phyloP scores from a whole-genome alignment of 1,140 invertebrate genomes.

The Hetaerina americana region DNA sequence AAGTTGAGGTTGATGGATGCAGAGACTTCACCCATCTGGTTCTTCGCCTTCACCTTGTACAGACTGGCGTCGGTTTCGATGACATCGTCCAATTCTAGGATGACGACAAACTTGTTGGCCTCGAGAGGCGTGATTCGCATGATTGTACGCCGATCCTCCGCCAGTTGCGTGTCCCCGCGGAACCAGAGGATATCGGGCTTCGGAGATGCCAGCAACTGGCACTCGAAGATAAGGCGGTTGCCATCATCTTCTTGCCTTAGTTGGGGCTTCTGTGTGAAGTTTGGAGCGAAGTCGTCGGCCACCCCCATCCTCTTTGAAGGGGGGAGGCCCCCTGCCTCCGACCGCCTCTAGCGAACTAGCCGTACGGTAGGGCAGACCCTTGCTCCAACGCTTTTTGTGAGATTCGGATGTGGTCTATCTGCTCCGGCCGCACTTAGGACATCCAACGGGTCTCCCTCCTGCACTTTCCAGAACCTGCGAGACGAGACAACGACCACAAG shows the following conservation, averaged over 20 bases:
- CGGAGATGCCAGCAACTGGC: constrained; percentile 73
- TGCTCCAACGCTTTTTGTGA: too few relatives aligned
- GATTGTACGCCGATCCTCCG: constrained; percentile 67
- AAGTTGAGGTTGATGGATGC: constrained; percentile 98
- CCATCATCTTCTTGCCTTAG: constrained; percentile 91
- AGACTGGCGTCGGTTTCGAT: constrained; percentile 91
- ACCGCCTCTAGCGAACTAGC: not conserved
- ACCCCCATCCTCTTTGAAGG: constrained; percentile 47
- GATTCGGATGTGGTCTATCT: not conserved
- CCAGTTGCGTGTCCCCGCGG: constrained; percentile 67
- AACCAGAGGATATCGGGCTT: constrained; percentile 88
- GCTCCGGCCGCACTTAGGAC: not conserved
- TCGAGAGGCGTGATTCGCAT: constrained; percentile 74
- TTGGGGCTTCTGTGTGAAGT: constrained; percentile 93
- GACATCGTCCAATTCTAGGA: constrained; percentile 88
- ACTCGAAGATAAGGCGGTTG: constrained; percentile 90
- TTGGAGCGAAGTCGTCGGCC: constrained; percentile 88
- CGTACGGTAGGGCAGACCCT: not conserved
- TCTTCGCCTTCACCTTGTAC: constrained; percentile 96
- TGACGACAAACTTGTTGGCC: constrained; percentile 76
- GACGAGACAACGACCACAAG: not conserved
- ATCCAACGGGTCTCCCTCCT: not conserved
- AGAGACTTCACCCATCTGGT: constrained; percentile 93
- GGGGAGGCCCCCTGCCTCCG: not conserved
- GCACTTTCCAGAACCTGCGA: not conserved